Evolutionary conservation across 2,113 vertebrate genomes (phyloP).

Genomic region (Dicaeum eximium): DNA sequence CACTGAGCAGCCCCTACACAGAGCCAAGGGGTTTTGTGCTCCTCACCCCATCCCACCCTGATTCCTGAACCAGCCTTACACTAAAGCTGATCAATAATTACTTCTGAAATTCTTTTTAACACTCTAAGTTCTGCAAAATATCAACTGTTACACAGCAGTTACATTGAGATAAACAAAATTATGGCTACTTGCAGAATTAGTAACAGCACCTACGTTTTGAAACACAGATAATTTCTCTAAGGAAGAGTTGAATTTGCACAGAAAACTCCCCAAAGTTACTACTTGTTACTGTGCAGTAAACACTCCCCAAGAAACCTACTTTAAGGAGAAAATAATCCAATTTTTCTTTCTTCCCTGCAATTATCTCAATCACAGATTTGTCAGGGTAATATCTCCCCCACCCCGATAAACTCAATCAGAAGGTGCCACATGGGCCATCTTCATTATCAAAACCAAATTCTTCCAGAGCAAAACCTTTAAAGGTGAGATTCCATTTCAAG

Average conservation of each 20-base stretch:
- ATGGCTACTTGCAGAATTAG: not conserved
- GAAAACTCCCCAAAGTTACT: not conserved
- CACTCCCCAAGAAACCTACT: not conserved
- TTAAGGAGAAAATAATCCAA: not conserved
- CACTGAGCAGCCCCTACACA: not conserved
- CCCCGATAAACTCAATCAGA: not conserved
- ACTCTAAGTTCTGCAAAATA: not conserved
- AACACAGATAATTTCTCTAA: not conserved
- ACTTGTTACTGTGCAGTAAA: not conserved
- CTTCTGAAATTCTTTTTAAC: not conserved
- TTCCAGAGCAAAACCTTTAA: not conserved
- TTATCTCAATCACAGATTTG: not conserved
- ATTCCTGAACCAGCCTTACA: not conserved
- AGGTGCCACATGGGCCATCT: not conserved
- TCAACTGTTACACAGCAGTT: accelerated
- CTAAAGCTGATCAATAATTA: not conserved
- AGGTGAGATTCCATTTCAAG: not conserved
- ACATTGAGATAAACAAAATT: not conserved
- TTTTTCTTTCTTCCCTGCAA: not conserved
- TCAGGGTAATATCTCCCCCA: not conserved
- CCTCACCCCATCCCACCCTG: not conserved
- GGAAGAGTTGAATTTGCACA: not conserved
- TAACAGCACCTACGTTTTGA: not conserved
- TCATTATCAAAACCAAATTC: not conserved
- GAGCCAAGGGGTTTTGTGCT: not conserved